phyloP scores from a whole-genome alignment of 1,140 invertebrate genomes.

The Drosophila sp. region DNA sequence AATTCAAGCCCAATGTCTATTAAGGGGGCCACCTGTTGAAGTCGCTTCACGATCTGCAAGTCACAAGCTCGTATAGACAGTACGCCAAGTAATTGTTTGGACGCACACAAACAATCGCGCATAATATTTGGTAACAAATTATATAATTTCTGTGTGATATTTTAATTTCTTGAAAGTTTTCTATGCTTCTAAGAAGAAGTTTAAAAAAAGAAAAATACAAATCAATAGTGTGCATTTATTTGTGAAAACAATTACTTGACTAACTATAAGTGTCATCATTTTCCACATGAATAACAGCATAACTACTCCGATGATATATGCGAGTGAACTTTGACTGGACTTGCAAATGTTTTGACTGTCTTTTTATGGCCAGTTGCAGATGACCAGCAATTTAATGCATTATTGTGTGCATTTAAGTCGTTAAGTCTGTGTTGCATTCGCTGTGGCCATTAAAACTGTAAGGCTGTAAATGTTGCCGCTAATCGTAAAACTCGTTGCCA shows the following conservation, averaged over 20 bases:
- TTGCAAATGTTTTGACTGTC: slow-evolving; percentile 16
- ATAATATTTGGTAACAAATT: too few relatives aligned
- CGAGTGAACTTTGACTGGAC: slow-evolving; percentile 16
- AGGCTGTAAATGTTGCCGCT: slow-evolving; percentile 14
- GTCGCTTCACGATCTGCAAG: slow-evolving; percentile 57
- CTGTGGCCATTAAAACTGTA: slow-evolving; percentile 6
- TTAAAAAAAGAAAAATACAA: too few relatives aligned
- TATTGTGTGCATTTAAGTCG: slow-evolving; percentile 30
- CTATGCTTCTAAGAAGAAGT: too few relatives aligned
- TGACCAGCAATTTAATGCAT: slow-evolving; percentile 18
- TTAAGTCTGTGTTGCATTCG: slow-evolving; percentile 20
- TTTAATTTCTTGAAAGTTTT: too few relatives aligned
- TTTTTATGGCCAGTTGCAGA: slow-evolving; percentile 9
- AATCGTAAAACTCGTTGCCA: slow-evolving; percentile 17
- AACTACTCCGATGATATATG: not conserved
- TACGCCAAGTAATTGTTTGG: too few relatives aligned
- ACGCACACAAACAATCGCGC: too few relatives aligned
- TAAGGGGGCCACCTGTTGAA: slow-evolving; percentile 22
- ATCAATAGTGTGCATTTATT: too few relatives aligned
- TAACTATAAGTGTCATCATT: not conserved
- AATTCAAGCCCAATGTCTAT: slow-evolving; percentile 52
- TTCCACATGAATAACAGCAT: slow-evolving; percentile 1
- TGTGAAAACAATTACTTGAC: too few relatives aligned
- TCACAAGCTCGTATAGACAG: not conserved
- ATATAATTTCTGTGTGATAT: too few relatives aligned